Conservation (phyloP, 2,797 vertebrate genomes). For the Loris lydekkerianus region DNA sequence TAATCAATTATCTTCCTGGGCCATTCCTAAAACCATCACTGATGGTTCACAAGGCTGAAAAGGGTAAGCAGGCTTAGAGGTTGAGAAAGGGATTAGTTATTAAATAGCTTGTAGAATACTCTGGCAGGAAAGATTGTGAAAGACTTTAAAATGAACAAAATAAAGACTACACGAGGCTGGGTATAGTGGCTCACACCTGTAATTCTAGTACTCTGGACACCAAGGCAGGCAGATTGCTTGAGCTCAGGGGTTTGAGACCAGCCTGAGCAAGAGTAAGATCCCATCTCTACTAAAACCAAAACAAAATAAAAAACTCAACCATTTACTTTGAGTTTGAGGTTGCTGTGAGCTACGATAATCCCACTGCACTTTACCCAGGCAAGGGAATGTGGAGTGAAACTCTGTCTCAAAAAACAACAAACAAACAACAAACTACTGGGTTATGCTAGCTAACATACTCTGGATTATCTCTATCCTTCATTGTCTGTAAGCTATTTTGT, state of each 20-base stretch:
- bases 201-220: too few relatives aligned
- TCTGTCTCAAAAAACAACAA: too few relatives aligned
- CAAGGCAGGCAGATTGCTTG: too few relatives aligned
- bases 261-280: too few relatives aligned
- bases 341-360: too few relatives aligned
- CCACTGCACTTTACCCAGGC: too few relatives aligned
- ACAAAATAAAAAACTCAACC: too few relatives aligned
- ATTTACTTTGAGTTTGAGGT: too few relatives aligned
- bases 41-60: not conserved
- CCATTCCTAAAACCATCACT: conserved; percentile 5
- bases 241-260: too few relatives aligned
- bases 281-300: too few relatives aligned
- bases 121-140: not conserved
- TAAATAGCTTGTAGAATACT: not conserved
- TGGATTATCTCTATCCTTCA: not conserved
- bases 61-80: not conserved
- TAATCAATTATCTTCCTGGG: not conserved
- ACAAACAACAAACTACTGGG: not conserved
- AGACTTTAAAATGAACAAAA: not conserved
- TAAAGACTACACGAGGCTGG: not conserved
- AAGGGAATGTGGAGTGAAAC: too few relatives aligned
- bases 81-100: not conserved
- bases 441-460: not conserved
- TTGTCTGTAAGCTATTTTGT: not conserved
- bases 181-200: too few relatives aligned